A percentile compares a stretch with the other conserved stretches of the same genome.
These are phyloP conservation scores for Andrena minutula DNA, from an alignment of 2,888 invertebrate genomes.

Conservation along the genomic window DNA sequence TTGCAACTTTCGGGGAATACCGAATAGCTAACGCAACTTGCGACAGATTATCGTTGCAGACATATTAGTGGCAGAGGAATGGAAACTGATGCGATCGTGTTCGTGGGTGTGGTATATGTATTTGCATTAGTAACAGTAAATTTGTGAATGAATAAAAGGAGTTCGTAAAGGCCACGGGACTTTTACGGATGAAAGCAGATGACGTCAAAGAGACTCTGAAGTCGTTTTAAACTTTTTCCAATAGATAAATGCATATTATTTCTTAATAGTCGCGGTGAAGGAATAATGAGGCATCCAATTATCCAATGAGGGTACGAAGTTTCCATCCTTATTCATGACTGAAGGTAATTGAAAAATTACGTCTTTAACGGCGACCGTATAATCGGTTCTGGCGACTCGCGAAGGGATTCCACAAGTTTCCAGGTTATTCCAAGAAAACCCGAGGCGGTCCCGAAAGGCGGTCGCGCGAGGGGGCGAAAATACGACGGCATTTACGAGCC, in stretches of 20 bases:
- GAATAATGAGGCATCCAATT: neutral
- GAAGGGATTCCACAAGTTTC: constrained; percentile 47
- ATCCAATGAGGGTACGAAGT: constrained; percentile 17
- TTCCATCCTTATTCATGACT: neutral
- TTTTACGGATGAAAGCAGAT: too few species aligned
- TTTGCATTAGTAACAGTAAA: too few species aligned
- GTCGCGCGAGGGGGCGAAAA: constrained; percentile 60
- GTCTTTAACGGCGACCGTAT: neutral
- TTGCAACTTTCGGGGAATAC: neutral
- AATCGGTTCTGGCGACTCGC: constrained; percentile 26
- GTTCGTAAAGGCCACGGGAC: too few species aligned
- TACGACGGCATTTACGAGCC: constrained; percentile 76
- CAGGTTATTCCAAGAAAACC: constrained; percentile 54
- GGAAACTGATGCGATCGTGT: neutral
- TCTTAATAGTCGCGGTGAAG: too few species aligned
- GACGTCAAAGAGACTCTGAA: too few species aligned
- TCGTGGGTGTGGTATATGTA: too few species aligned
- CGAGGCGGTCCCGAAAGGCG: constrained; percentile 43
- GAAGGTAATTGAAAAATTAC: constrained; percentile 11
- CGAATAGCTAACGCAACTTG: neutral
- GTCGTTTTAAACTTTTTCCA: too few species aligned
- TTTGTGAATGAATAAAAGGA: too few species aligned
- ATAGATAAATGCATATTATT: too few species aligned
- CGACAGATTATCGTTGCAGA: neutral
- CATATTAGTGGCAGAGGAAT: too few species aligned